phyloP scores from a whole-genome alignment of 2,797 vertebrate genomes.

The Steatocranus sp. region DNA sequence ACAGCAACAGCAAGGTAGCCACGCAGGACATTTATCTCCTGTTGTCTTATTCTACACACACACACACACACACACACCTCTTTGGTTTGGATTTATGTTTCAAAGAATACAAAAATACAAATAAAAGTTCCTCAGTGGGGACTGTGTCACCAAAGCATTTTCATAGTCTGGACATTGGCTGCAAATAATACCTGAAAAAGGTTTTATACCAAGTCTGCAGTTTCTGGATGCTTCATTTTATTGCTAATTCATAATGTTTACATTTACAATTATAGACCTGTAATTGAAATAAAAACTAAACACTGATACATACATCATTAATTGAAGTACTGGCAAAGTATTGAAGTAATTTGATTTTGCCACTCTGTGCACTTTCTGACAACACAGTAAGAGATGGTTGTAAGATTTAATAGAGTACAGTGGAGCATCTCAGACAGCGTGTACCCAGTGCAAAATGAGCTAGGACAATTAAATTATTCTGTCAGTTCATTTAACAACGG shows the following conservation, averaged over 20 bases:
- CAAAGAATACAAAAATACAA: neutral
- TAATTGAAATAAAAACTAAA: neutral
- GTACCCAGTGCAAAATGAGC: neutral
- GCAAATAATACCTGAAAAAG: neutral
- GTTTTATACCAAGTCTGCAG: neutral
- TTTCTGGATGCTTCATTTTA: neutral
- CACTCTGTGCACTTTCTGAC: neutral
- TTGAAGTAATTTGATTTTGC: neutral
- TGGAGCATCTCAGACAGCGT: neutral
- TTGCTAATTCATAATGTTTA: neutral
- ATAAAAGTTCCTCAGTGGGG: neutral
- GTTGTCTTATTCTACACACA: neutral
- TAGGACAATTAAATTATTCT: neutral
- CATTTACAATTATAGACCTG: neutral
- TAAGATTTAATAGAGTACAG: neutral
- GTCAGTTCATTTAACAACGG: neutral
- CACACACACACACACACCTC: neutral
- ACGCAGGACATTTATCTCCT: neutral
- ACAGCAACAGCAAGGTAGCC: neutral
- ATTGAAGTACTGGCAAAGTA: neutral
- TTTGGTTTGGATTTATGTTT: neutral
- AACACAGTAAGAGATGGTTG: neutral
- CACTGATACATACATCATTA: neutral
- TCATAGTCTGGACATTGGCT: neutral
- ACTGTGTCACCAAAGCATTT: neutral